These are phyloP conservation scores for Eulemur rubriventer DNA, from an alignment of 2,797 vertebrate genomes.

Conservation along the genomic window DNA sequence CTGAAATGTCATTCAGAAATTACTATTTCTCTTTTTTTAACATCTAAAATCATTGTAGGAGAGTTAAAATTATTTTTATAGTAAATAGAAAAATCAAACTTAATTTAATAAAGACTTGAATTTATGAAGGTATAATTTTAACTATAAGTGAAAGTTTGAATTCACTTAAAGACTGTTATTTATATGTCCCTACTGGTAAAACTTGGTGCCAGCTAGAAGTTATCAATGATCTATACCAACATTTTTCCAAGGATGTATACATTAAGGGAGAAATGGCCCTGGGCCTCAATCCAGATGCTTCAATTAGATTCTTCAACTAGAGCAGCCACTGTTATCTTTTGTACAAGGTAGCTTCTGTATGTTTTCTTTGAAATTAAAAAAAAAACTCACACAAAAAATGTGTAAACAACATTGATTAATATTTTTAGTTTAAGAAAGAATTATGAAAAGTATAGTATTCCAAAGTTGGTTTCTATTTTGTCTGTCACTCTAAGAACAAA, in stretches of 20 bases:
- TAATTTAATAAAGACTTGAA: not conserved
- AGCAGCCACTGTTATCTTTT: not conserved
- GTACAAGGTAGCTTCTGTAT: not conserved
- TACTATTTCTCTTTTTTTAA: not conserved
- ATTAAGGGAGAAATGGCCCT: not conserved
- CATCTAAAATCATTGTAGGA: not conserved
- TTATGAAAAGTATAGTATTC: not conserved
- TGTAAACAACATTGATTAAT: not conserved
- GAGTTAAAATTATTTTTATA: not conserved
- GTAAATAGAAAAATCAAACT: not conserved
- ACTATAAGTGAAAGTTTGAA: not conserved
- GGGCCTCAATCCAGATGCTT: not conserved
- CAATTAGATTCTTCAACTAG: not conserved
- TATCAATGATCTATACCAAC: not conserved
- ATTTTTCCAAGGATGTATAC: not conserved
- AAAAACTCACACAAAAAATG: not conserved
- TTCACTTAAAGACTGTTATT: not conserved
- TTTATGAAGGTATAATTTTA: not conserved
- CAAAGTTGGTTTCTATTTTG: not conserved
- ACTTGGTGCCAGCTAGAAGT: not conserved
- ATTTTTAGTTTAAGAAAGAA: not conserved
- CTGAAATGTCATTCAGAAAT: not conserved
- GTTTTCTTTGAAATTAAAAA: not conserved
- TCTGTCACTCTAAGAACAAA: not conserved
- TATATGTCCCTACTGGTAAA: not conserved